A percentile compares a stretch with the other conserved stretches of the same genome.
Conservation (phyloP, 2,888 invertebrate genomes). For the Leptinotarsa haldemani region DNA sequence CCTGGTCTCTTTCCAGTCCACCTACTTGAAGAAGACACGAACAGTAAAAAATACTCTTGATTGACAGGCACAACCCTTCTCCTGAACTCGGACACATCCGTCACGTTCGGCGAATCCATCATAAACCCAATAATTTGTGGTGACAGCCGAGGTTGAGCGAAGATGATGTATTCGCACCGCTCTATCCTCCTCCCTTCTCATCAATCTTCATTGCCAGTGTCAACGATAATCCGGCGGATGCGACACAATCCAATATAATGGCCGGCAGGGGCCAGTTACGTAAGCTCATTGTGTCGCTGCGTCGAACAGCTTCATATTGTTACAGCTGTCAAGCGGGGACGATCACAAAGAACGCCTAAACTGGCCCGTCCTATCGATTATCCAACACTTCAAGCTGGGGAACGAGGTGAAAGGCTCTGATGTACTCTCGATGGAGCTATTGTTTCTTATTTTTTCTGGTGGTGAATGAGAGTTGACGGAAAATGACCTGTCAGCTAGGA, state of each 20-base stretch:
- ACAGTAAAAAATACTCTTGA: conserved; percentile 12
- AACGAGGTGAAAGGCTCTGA: neutral
- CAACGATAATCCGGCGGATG: conserved; percentile 59
- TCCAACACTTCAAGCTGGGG: conserved; percentile 12
- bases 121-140: conserved; percentile 63
- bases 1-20: too few species aligned
- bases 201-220: conserved; percentile 62
- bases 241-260: conserved; percentile 62
- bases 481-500: neutral
- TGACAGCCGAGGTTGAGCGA: conserved; percentile 60
- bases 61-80: conserved; percentile 30
- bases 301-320: conserved; percentile 55
- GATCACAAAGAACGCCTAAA: conserved; percentile 38
- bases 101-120: conserved; percentile 56
- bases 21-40: too few species aligned
- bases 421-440: neutral
- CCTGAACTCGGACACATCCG: conserved; percentile 29
- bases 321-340: conserved; percentile 55
- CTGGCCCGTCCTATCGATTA: conserved; percentile 34
- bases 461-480: neutral
- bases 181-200: conserved; percentile 50
- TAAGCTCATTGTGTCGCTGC: conserved; percentile 50
- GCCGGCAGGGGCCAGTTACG: conserved; percentile 59
- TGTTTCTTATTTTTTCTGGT: neutral
- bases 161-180: conserved; percentile 60